Base-by-base conservation (phyloP, 2,797 vertebrate species). In the Loris lydekkerianus region DNA sequence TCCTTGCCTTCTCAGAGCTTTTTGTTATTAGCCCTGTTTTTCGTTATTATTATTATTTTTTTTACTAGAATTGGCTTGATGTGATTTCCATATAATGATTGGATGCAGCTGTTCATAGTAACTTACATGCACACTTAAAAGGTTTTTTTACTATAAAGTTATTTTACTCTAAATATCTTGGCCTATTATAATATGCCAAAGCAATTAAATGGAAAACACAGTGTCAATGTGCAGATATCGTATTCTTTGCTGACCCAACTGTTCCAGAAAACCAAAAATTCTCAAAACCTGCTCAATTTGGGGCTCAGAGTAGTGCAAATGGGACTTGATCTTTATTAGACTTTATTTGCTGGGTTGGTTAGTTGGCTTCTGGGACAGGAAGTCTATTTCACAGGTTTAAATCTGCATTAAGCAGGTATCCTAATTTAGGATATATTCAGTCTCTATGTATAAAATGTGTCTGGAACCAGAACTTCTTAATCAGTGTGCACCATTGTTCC, bases 61-160 rank as follows among this genome's bases (percentile, higher is more conserved):
- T 93, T 93, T 80, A 70, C 63, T 82, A 37, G 43, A 27, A 43
- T 70, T 27, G 8, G 56, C 90, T 97, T 93, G 40, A 40, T 21
- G 34, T 40, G 46, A 89, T 91, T 96, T 88, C 27, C 86, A 83
- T 84, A 89, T 40, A 67, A 92, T 82, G n/a, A 80, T 86, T 69
- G 53, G 91, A 97, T 96, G 65, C 89, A 96, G 67, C 61, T 88
- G 18, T 97, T 95, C 89, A 89, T 77, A 93, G 70, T 81, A 29
- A 89, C 70, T 95, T 94, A 58, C 80, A 93, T n/a, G n/a, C 53
- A 61, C 1, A 43, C 40, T 8, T 73, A 34, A 93, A 49, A 20
- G 0, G 58, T 97, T 73, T 80, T 15, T 84, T 84, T 10, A 77
- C 49, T 94, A 13, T 72, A 90, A 69, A 97, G 23, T 15, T 81